These are phyloP conservation scores for Acanthosepion lycidas DNA, from an alignment of 2,888 invertebrate genomes.

Conservation along the genomic window DNA sequence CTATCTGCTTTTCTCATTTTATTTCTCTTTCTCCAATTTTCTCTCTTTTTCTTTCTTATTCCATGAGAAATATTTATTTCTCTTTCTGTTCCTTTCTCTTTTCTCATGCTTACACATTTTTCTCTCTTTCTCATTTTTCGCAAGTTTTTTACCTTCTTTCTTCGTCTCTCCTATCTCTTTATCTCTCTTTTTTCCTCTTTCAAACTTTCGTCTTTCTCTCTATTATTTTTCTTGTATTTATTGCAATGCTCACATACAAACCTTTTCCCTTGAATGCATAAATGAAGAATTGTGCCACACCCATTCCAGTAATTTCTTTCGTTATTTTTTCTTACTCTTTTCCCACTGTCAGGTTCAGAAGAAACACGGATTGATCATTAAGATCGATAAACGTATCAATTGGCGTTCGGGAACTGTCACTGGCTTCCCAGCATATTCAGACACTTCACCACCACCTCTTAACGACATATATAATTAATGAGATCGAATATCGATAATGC, in stretches of 20 bases:
- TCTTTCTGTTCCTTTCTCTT: neutral
- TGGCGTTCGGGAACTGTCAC: neutral
- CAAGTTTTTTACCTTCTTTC: rapidly evolving
- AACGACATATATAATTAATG: neutral
- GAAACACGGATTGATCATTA: neutral
- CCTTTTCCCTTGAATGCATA: neutral
- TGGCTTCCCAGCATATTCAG: neutral
- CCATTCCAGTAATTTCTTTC: neutral
- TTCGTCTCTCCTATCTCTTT: neutral
- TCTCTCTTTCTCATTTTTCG: neutral
- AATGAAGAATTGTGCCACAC: neutral
- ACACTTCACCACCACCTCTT: neutral
- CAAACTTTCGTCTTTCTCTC: neutral
- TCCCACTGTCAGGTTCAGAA: neutral
- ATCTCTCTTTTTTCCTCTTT: neutral
- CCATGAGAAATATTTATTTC: too few relatives aligned
- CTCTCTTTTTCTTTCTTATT: neutral
- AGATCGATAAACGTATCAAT: neutral
- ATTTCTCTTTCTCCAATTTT: neutral
- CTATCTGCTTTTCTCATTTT: too few relatives aligned
- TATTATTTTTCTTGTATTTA: neutral
- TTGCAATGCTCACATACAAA: neutral
- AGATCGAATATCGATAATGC: neutral
- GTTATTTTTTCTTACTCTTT: neutral
- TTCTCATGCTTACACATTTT: too few relatives aligned